Conservation (phyloP, 2,797 vertebrate species). For the Calcarius lapponicus region DNA sequence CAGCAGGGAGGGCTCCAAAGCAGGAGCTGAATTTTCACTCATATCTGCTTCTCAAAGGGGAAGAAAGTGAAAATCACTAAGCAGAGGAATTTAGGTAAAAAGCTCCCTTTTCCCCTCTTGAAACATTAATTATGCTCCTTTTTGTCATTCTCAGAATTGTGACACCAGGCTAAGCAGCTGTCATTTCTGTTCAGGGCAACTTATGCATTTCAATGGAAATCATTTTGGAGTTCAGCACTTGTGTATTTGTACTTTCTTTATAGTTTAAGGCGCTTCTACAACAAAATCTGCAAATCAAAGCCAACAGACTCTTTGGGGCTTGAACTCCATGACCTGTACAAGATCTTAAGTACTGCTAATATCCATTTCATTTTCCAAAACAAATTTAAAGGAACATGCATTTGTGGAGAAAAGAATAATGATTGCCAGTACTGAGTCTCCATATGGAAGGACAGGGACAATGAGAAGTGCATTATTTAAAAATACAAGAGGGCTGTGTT, state of each 20-base stretch:
- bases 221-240: background rate
- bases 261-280: background rate
- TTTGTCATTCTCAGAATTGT: background rate
- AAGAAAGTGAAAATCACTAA: background rate
- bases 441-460: background rate
- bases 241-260: background rate
- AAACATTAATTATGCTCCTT: background rate
- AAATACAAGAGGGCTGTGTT: background rate
- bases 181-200: background rate
- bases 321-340: background rate
- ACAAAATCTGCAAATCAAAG: background rate
- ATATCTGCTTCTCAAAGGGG: background rate
- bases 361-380: background rate
- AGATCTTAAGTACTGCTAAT: background rate
- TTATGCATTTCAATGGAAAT: background rate
- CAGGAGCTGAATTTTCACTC: background rate
- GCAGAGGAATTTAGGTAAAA: background rate
- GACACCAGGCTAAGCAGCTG: background rate
- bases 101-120: accelerated
- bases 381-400: background rate
- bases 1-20: background rate
- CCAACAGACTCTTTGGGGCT: background rate
- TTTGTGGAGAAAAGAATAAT: background rate
- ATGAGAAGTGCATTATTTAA: background rate
- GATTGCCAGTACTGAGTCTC: background rate